These are phyloP conservation scores for Setophaga kirtlandii DNA, from an alignment of 2,113 vertebrate species.

Conservation along the genomic window DNA sequence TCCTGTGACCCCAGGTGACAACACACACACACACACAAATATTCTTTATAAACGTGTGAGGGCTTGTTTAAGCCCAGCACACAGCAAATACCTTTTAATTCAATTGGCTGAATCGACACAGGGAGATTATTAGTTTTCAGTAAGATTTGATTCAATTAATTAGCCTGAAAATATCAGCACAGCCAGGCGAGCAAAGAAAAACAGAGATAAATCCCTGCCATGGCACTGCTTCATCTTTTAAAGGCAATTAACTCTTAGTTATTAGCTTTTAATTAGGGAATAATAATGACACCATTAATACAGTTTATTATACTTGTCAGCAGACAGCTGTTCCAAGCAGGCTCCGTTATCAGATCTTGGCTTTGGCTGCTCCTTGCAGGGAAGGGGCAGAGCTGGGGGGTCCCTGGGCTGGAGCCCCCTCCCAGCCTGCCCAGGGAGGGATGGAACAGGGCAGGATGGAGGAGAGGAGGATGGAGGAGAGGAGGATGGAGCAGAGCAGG, in stretches of 20 bases:
- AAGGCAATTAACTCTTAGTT: slow-evolving; percentile 81
- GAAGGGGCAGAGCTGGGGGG: background rate
- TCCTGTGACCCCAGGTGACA: rapidly evolving
- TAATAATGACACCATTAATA: slow-evolving; percentile 81
- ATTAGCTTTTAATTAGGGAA: slow-evolving; percentile 84
- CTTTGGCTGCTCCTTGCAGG: background rate
- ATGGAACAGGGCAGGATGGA: no score
- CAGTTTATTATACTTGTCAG: slow-evolving; percentile 75
- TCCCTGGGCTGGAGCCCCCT: background rate
- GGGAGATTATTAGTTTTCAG: slow-evolving; percentile 65
- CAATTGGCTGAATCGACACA: background rate
- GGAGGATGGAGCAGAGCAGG: no score
- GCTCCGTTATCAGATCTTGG: slow-evolving; percentile 56
- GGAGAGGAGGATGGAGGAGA: no score
- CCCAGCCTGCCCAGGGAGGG: background rate
- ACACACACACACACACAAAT: background rate
- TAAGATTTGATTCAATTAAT: slow-evolving; percentile 75
- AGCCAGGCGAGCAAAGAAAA: slow-evolving; percentile 70
- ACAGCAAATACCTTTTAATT: slow-evolving; percentile 28
- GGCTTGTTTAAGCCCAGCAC: background rate
- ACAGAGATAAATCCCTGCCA: slow-evolving; percentile 77
- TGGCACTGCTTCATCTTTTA: slow-evolving; percentile 72
- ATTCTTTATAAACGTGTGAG: no score
- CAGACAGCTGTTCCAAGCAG: slow-evolving; percentile 75
- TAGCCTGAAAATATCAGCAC: slow-evolving; percentile 71